These are phyloP conservation scores for Aleadryas rufinucha DNA, from an alignment of 2,113 vertebrate genomes.

Conservation along the genomic window DNA sequence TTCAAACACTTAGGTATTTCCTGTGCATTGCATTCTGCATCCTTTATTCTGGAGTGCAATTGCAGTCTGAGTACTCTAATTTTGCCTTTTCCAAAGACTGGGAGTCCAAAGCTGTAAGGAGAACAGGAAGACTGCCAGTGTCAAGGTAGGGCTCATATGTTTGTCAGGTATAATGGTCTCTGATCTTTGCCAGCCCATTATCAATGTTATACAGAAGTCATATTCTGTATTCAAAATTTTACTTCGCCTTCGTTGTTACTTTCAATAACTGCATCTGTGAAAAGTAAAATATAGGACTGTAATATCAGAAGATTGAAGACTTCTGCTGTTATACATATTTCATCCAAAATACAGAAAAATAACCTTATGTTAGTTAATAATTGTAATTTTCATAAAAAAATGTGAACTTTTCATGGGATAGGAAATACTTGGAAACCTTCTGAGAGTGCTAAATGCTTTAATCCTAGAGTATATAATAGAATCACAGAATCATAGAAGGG, in stretches of 20 bases:
- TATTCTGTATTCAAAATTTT: not conserved
- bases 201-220: not conserved
- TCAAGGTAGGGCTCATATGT: not conserved
- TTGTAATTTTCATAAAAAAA: not conserved
- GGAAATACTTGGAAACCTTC: not conserved
- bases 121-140: not conserved
- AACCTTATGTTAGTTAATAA: not conserved
- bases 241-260: not conserved
- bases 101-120: not conserved
- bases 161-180: not conserved
- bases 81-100: not conserved
- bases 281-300: not conserved
- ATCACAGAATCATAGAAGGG: not conserved
- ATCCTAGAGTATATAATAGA: not conserved
- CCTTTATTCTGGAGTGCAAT: not conserved
- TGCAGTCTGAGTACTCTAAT: not conserved
- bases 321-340: not conserved
- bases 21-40: not conserved
- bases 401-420: not conserved
- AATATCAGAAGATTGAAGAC: not conserved
- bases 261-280: not conserved
- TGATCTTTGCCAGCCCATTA: not conserved
- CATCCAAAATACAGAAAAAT: not conserved
- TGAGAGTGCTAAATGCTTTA: not conserved
- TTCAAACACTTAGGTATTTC: not conserved